These are phyloP conservation scores for Labeo calbasu DNA, from an alignment of 2,797 vertebrate species.

Conservation along the genomic window DNA sequence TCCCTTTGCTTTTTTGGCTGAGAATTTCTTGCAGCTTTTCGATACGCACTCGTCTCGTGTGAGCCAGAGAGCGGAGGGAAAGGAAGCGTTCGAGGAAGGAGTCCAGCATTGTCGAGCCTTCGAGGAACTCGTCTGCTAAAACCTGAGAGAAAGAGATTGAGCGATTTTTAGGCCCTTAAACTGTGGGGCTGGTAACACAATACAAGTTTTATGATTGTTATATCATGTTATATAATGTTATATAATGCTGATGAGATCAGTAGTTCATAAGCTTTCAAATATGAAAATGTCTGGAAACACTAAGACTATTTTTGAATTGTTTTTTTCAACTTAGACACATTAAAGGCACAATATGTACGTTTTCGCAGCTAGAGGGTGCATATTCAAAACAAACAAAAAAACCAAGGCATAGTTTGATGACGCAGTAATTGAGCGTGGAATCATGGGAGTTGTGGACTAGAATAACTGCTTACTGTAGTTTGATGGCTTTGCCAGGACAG, in stretches of 20 bases:
- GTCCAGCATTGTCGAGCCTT: constrained; percentile 85
- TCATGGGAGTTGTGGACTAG: no score
- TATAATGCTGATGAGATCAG: neutral
- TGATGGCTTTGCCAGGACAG: no score
- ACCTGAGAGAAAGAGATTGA: constrained; percentile 69
- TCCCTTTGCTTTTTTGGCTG: constrained; percentile 72
- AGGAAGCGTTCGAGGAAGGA: constrained; percentile 87
- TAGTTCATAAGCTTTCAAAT: neutral
- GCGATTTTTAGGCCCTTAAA: neutral
- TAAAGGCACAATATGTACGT: no score
- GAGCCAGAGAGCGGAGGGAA: constrained; percentile 83
- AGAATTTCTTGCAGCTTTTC: constrained; percentile 92
- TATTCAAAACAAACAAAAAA: no score
- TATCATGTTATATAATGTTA: no score
- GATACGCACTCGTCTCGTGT: constrained; percentile 85
- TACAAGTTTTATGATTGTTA: neutral
- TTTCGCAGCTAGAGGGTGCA: no score
- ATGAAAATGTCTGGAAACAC: neutral
- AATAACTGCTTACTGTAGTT: no score
- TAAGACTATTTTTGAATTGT: neutral
- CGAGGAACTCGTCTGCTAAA: constrained; percentile 90
- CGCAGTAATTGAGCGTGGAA: no score
- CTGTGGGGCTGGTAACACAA: neutral
- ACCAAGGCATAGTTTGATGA: no score
- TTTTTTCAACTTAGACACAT: no score